Base-by-base conservation (phyloP, 2,888 invertebrate species). In the Celastrina argiolus region DNA sequence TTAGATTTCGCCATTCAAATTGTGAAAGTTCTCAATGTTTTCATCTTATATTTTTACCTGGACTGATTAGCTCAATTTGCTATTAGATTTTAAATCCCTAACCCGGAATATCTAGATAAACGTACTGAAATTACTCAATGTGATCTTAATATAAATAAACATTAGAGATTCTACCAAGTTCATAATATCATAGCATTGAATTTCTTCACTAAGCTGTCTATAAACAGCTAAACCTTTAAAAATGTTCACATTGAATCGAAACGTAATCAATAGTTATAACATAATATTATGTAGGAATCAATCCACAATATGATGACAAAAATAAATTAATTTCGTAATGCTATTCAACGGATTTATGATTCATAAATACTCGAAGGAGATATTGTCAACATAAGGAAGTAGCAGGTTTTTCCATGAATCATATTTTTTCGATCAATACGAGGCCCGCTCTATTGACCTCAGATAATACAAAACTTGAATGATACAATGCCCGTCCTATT, bases 401-500 rank as follows among this genome's bases (percentile, higher is more conserved):
- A 56, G 63, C 51, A 67, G 64, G 26, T 45, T 66, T 65, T 66
- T 51, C 41, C 41, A 36, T 31, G 12, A 63, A 56, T 68, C 71
- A 74, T 71, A 70, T 70, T 72, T 71, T 68, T 66, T 68, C 68
- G 75, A 79, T 78, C 78, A 77, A 78, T 79, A 74, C 67, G 67
- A 74, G 74, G 76, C 74, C 72, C 74, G 77, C 75, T 79, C 77
- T 80, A 75, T 74, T 82, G 85, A 84, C 85, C 87, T 83, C 78
- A 84, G 85, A 87, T 88, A 88, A 88, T 89, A 88, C 88, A 86
- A 87, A 88, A 88, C 83, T 89, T 88, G 84, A 84, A 87, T 84
- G 86, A 85, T 85, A 84, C 85, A 82, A 80, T 81, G 82, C 78
- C 80, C 85, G 81, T 75, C 83, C 87, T 88, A 87, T 88, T 84